These are phyloP conservation scores for Macrotus californicus DNA, from an alignment of 2,113 vertebrate species.

Conservation along the genomic window DNA sequence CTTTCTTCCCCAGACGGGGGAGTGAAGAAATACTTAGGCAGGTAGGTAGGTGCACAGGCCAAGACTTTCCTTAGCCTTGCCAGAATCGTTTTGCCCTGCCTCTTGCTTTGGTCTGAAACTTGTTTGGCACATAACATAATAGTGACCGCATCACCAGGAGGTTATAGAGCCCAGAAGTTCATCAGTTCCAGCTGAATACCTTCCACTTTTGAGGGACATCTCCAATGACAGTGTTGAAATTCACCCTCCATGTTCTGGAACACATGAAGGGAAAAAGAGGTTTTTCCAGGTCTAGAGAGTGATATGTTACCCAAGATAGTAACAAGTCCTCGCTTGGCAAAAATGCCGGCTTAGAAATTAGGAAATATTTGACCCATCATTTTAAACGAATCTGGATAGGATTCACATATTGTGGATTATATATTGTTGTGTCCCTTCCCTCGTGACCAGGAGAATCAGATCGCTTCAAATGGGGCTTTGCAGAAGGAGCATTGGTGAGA, in stretches of 20 bases:
- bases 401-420: conserved; percentile 35
- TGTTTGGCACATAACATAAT: neutral
- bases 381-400: conserved; percentile 32
- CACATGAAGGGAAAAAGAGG: conserved; percentile 64
- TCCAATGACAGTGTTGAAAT: neutral
- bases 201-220: neutral
- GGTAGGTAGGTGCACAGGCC: no score
- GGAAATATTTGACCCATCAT: neutral
- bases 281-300: conserved; percentile 50
- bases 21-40: neutral
- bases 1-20: neutral
- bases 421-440: neutral
- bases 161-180: neutral
- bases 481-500: neutral
- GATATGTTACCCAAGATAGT: conserved; percentile 35
- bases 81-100: neutral
- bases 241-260: conserved; percentile 57
- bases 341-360: conserved; percentile 54
- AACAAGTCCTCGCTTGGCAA: conserved; percentile 24
- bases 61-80: neutral
- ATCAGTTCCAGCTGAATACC: neutral
- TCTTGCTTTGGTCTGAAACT: neutral
- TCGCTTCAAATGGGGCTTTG: neutral
- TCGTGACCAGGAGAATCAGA: conserved; percentile 39
- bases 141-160: neutral